Conservation (phyloP, 37 sponge, comb jelly and placozoan species). For the Halisarca cf. caerulea region DNA sequence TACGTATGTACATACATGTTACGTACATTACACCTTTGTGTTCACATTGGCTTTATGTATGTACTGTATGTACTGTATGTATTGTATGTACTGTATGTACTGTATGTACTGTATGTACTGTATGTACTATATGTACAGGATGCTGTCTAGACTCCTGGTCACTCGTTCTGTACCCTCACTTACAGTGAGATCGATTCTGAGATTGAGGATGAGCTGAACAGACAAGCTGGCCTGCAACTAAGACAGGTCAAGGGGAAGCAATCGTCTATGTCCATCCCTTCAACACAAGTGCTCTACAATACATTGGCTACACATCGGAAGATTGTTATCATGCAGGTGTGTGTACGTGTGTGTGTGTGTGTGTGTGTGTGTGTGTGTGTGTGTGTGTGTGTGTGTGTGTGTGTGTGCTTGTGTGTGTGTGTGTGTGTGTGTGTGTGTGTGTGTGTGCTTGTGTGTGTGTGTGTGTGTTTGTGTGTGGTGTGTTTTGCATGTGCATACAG, state of each 20-base stretch:
- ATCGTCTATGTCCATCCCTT: constrained; percentile 38
- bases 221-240: background rate
- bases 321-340: constrained; percentile 55
- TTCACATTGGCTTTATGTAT: no score
- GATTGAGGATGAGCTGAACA: constrained; percentile 26
- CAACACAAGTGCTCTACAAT: constrained; percentile 63
- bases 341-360: background rate
- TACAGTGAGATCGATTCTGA: constrained; percentile 5
- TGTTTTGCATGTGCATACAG: no score
- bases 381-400: constrained; percentile 1
- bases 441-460: no score
- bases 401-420: background rate
- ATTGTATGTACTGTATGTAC: no score
- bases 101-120: no score
- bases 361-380: background rate
- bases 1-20: no score
- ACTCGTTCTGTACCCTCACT: no score
- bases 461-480: no score
- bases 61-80: no score
- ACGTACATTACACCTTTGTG: no score
- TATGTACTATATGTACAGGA: no score
- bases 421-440: background rate
- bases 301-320: constrained; percentile 42
- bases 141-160: background rate
- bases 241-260: background rate